These are phyloP conservation scores for Aromia moschata DNA, from an alignment of 2,888 invertebrate genomes.

Conservation along the genomic window DNA sequence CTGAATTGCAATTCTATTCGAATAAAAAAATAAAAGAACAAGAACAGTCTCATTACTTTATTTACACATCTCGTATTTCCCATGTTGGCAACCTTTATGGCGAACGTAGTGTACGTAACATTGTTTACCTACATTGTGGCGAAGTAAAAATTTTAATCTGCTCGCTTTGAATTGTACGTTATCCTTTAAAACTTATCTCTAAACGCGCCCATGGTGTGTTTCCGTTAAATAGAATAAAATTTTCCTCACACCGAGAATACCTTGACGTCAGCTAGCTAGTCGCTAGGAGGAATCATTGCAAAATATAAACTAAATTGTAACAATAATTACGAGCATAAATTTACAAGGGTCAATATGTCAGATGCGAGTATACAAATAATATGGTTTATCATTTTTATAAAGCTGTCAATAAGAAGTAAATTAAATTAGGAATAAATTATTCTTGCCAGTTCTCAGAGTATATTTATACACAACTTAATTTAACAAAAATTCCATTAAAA, in stretches of 20 bases:
- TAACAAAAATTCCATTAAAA: background rate
- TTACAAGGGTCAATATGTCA: slow-evolving; percentile 24
- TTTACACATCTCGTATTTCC: no score
- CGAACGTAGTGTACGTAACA: no score
- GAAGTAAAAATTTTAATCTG: no score
- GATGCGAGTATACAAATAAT: slow-evolving; percentile 17
- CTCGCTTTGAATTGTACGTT: no score
- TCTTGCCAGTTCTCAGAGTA: background rate
- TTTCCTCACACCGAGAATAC: background rate
- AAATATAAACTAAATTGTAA: slow-evolving; percentile 19
- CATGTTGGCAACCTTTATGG: no score
- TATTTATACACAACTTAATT: background rate
- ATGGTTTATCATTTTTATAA: slow-evolving; percentile 24
- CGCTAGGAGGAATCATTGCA: slow-evolving; percentile 12
- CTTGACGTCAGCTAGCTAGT: slow-evolving; percentile 4
- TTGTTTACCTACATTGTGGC: no score
- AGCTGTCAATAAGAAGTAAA: slow-evolving; percentile 8
- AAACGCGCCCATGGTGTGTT: no score
- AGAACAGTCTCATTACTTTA: no score
- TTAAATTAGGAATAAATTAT: background rate
- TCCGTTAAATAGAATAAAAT: no score
- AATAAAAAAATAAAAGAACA: no score
- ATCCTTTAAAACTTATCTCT: no score
- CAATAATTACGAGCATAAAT: slow-evolving; percentile 25
- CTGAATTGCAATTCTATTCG: no score